Percentiles rank a stretch among this genome's conserved stretches.
These are phyloP conservation scores for Notamacropus eugenii DNA, from an alignment of 2,797 vertebrate genomes.

Conservation along the genomic window DNA sequence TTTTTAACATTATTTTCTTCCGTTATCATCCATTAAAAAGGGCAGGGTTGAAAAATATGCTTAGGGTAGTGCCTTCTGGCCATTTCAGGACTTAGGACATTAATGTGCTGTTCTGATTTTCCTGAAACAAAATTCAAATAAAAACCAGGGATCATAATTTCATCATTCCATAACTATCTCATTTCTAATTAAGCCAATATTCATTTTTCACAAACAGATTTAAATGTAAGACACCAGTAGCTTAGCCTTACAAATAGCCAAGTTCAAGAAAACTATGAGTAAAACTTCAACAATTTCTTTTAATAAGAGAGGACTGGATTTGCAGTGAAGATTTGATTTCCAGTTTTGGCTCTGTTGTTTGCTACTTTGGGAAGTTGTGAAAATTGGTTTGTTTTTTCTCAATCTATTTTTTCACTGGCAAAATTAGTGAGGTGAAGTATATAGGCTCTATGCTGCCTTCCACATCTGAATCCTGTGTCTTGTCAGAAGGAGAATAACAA, in stretches of 20 bases:
- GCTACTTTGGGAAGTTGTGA: background rate
- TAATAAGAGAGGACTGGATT: background rate
- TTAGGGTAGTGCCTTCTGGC: constrained; percentile 65
- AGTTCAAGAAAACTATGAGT: background rate
- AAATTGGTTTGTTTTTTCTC: background rate
- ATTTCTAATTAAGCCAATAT: background rate
- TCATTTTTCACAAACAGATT: background rate
- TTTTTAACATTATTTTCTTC: constrained; percentile 67
- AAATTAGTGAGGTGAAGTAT: background rate
- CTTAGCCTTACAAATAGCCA: background rate
- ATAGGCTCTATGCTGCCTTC: background rate
- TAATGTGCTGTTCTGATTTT: constrained; percentile 72
- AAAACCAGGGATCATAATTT: constrained; percentile 56
- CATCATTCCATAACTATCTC: constrained; percentile 10
- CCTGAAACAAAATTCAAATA: constrained; percentile 81
- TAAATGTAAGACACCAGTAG: background rate
- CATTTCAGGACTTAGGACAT: constrained; percentile 66
- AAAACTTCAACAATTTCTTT: background rate
- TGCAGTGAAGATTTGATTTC: background rate
- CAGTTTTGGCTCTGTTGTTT: background rate
- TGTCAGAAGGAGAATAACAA: background rate
- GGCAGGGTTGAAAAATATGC: constrained; percentile 64
- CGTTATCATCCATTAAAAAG: constrained; percentile 67
- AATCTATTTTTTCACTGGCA: background rate
- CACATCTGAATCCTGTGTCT: background rate